Conservation (phyloP, 2,888 invertebrate species). For the Catocala sponsa region DNA sequence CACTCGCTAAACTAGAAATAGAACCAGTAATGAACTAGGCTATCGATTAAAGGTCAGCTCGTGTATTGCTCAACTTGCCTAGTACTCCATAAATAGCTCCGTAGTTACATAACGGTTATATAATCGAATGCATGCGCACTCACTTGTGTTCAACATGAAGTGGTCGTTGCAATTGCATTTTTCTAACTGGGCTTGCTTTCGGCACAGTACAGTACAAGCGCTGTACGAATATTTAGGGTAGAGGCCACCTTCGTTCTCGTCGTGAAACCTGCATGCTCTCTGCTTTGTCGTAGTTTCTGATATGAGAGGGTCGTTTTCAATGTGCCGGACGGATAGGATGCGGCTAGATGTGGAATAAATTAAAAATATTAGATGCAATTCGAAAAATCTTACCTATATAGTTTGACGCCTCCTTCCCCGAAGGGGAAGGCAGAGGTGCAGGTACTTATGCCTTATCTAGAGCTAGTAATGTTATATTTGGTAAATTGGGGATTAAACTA, state of each 20-base stretch:
- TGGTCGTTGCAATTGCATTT: constrained; percentile 91
- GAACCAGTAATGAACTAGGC: not conserved
- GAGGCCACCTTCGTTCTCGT: constrained; percentile 89
- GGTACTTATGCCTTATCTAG: no score
- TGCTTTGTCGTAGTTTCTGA: constrained; percentile 89
- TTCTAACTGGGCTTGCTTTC: constrained; percentile 89
- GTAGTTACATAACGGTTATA: not conserved
- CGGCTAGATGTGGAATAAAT: constrained; percentile 70
- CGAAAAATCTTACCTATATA: no score
- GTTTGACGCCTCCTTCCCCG: no score
- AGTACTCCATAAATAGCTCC: not conserved
- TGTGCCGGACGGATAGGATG: constrained; percentile 87
- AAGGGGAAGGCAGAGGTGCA: not conserved
- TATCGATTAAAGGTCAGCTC: constrained; percentile 1
- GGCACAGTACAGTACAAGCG: constrained; percentile 91
- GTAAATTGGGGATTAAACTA: no score
- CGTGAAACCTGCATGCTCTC: constrained; percentile 91
- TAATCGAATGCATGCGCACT: constrained; percentile 35
- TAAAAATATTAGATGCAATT: not conserved
- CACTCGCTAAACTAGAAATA: no score
- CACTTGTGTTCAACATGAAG: constrained; percentile 90
- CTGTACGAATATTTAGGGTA: constrained; percentile 92
- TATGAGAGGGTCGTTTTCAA: constrained; percentile 91
- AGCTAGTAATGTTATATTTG: no score
- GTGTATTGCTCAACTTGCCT: not conserved